Evolutionary conservation across 2,797 vertebrate species (phyloP).

Genomic region (Pseudochirops corinnae): DNA sequence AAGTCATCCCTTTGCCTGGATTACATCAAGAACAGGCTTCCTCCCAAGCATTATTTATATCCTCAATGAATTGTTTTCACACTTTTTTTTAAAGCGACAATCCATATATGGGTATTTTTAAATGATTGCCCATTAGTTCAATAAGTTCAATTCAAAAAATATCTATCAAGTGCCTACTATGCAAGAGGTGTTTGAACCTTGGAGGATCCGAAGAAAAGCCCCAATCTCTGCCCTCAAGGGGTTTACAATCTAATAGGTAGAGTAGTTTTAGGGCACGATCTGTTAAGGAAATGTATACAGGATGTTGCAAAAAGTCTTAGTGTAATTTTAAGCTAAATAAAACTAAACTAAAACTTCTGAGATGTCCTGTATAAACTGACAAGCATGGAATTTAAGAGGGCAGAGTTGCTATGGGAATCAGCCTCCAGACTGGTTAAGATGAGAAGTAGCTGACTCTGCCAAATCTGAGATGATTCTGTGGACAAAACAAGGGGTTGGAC

Average conservation of each 20-base stretch:
- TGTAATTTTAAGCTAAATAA: not conserved
- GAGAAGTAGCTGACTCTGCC: not conserved
- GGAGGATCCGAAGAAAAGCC: slow-evolving; percentile 17
- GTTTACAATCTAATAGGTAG: not conserved
- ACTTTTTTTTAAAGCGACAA: slow-evolving; percentile 62
- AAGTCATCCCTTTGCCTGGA: slow-evolving; percentile 58
- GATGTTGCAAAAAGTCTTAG: not conserved
- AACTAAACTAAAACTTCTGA: not conserved
- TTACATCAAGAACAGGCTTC: slow-evolving; percentile 62
- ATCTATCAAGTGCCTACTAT: not conserved
- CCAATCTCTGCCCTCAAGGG: not conserved
- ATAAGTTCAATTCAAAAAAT: not conserved
- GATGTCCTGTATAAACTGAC: not conserved
- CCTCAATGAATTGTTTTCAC: slow-evolving; percentile 61
- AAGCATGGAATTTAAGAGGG: not conserved
- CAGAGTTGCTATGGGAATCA: not conserved
- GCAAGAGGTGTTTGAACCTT: not conserved
- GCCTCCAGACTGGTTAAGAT: not conserved
- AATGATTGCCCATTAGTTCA: not conserved
- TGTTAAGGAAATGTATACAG: not conserved
- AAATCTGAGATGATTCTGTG: too few species aligned
- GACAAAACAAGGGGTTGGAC: not conserved
- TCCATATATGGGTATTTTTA: slow-evolving; percentile 11
- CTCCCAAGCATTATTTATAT: slow-evolving; percentile 54
- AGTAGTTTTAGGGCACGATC: not conserved